These are phyloP conservation scores for Galeopterus variegatus DNA, from an alignment of 2,113 vertebrate genomes.

Conservation along the genomic window DNA sequence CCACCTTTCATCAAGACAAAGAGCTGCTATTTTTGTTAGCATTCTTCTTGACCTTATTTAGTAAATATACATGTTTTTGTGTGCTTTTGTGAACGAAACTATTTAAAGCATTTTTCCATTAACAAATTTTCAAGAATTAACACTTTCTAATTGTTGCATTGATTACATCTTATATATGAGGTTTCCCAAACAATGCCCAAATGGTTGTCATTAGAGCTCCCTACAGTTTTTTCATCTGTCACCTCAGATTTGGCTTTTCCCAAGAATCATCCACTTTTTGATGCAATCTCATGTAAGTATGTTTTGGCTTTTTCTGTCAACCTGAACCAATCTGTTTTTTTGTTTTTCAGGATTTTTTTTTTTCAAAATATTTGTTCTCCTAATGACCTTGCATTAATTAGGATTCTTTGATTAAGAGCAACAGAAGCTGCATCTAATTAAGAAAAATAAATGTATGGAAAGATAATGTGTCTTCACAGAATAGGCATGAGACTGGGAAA, in stretches of 20 bases:
- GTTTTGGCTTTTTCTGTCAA: background rate
- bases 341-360: conserved; percentile 39
- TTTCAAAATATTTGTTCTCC: conserved; percentile 38
- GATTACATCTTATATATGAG: background rate
- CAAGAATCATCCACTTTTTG: background rate
- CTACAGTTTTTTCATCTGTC: background rate
- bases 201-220: background rate
- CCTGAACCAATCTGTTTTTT: background rate
- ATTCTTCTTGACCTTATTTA: background rate
- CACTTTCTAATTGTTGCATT: background rate
- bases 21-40: background rate
- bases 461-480: background rate
- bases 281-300: background rate
- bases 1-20: background rate
- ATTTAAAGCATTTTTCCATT: background rate
- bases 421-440: conserved; percentile 2
- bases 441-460: background rate
- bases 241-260: background rate
- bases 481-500: background rate
- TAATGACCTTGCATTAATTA: background rate
- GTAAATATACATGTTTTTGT: background rate
- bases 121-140: background rate
- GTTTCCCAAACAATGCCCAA: background rate
- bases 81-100: background rate
- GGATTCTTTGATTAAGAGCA: background rate